Base-by-base conservation (phyloP, 2,113 vertebrate genomes). In the Osmerus eperlanus region DNA sequence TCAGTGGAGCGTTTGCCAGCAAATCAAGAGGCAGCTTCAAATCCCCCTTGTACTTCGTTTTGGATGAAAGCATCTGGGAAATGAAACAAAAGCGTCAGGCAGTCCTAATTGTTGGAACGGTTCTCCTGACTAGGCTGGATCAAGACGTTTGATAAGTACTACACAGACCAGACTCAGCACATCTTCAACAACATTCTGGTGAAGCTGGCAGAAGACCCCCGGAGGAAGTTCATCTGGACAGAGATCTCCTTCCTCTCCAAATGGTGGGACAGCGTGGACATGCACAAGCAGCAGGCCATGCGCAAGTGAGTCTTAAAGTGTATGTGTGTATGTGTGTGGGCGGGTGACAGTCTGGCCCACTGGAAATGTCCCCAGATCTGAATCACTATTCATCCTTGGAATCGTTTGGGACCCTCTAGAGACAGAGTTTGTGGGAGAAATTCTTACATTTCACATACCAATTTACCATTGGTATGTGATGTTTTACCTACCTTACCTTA, bases 141-240 rank as follows among this genome's bases (percentile, higher is more conserved):
- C 86, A 99, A 99, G 91, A 99, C 97, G n/a, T 99, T 98, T 29
- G 97, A 99, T 86, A 98, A 99, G 87, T 99, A 99, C 88, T 99
- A 95, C 89, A 89, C 86, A 0, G 97, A 99, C 87, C 97, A 99
- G 91, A 99, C 97, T 0, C 96, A 98, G 75, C 97, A 99, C 84
- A 99, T 99, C 85, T 91, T 99, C 65, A 98, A 99, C 89, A 97
- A 95, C 93, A 96, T 99, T 95, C 90, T 97, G 77, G 88, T 95
- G 80, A 99, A 99, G 89, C 90, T 99, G 85, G 90, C 95, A 12
- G 96, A 99, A 83, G 96, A 99, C 88, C 90, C 95, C 0, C 94
- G 95, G 55, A 93, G 96, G 64, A 96, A 96, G 82, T 99, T 99
- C 84, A 97, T 99, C 86, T 99, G 96, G 97, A 96, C 96, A 0